phyloP scores from a whole-genome alignment of 2,113 vertebrate genomes.

The Lepidiolamprologus cunningtoni region DNA sequence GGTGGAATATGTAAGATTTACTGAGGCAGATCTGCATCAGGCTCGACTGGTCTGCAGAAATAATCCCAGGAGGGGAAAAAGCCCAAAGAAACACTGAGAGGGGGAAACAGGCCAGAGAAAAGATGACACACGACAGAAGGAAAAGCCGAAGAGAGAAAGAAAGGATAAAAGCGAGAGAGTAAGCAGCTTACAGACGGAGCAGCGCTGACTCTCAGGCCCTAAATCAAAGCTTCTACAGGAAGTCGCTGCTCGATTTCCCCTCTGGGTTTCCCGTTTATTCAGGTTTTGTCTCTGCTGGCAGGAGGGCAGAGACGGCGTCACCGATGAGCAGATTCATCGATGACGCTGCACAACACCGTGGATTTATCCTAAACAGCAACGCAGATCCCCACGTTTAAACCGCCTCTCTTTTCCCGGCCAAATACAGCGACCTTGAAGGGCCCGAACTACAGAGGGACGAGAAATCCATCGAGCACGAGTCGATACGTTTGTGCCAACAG shows the following conservation, averaged over 20 bases:
- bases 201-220: not conserved
- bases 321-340: not conserved
- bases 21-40: not conserved
- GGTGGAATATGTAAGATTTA: not conserved
- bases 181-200: not conserved
- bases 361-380: not conserved
- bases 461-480: not conserved
- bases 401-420: not conserved
- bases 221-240: not conserved
- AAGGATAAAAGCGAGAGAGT: not conserved
- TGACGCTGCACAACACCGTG: not conserved
- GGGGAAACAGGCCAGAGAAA: not conserved
- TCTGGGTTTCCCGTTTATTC: not conserved
- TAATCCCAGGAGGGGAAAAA: not conserved
- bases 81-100: not conserved
- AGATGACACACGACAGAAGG: not conserved
- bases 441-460: not conserved
- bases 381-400: not conserved
- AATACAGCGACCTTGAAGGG: not conserved
- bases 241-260: not conserved
- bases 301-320: not conserved
- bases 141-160: not conserved
- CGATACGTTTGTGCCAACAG: not conserved
- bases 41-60: not conserved
- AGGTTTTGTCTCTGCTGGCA: not conserved